Base-by-base conservation (phyloP, 2,888 invertebrate genomes). In the Ennomos erosarius region DNA sequence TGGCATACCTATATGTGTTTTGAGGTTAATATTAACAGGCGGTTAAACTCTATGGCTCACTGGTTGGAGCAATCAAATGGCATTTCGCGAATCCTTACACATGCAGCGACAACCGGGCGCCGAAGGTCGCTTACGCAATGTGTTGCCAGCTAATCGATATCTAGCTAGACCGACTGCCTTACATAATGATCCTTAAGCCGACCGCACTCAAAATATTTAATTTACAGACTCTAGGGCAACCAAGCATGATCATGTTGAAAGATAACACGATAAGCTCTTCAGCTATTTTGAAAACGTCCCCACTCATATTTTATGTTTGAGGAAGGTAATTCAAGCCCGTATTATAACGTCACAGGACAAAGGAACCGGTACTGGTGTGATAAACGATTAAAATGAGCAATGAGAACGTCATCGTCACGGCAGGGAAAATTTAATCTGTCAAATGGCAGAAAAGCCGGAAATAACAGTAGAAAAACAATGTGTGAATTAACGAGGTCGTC, bases 71-170 rank as follows among this genome's bases (percentile, higher is more conserved):
- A 75, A 73, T 73, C 67, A 70, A 52, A 64, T 63, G 64, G 69
- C 67, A 75, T 78, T 81, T 75, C 52, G 75, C 63, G 88, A 88
- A 88, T 82, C 88, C 89, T 79, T 82, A 88, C 73, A 85, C 76
- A 73, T 87, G 86, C 85, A 79, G 68, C 70, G 69, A 51, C 67
- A 72, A 57, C 67, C 76, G 71, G 64, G 39, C 67, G 63, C 43
- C 65, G 74, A 74, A 80, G 81, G 82, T 68, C 76, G 74, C 77
- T 82, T 84, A 85, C 84, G 81, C 82, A 85, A 85, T 75, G 66
- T 74, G 74, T 73, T 69, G 55, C 46, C 71, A 61, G 56, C 64
- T 69, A 84, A 87, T 87, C 87, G 76, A 88, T 88, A 88, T 63
- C 57, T 64, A 57, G 86, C 86, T n/a, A n/a, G n/a, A n/a, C 63